Base-by-base conservation (phyloP, 1,140 invertebrate genomes). In the Drosophila grimshawi region DNA sequence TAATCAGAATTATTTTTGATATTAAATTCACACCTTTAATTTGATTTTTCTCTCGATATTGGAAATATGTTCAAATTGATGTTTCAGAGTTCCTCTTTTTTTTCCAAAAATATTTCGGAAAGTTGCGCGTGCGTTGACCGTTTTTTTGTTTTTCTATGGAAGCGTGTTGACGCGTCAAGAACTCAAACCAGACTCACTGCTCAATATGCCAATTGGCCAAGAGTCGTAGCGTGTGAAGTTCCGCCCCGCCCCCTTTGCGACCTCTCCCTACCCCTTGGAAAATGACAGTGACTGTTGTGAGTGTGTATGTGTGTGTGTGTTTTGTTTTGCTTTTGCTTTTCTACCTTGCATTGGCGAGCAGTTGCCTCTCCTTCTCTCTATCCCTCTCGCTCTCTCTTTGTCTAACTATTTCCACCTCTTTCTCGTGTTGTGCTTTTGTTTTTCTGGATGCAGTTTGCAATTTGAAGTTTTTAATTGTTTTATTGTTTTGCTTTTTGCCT, bases 101-200 rank as follows among this genome's bases (percentile, higher is more conserved):
- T 57, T 55, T 60, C 35, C 37, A n/a, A 65, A 64, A 66, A 53
- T 3, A 32, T 45, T 46, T 41, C 6, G 45, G 4, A 49, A 32
- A 29, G 45, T n/a, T 32, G 48, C 64, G 49, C 43, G 45, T 56
- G 49, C 52, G 53, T 67, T 45, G 2, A 27, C n/a, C n/a, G 43
- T 43, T 46, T 60, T 57, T 57, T 29, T 1, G 1, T 4, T 60
- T 27, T 19, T 19, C 19, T 1, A 41, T 41, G 32, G 62, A 39
- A 83, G 80, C 76, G 86, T 73, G 70, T 67, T 73, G 69, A 73
- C 86, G 56, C 86, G 79, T 70, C 86, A 86, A 90, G 86, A 86
- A 90, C 86, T 78, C 65, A 83, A 90, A 65, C 69, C 74, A 86
- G 86, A 90, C 86, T 90, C 86, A 90, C 72, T 86, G 79, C 73